Evolutionary conservation across 2,113 vertebrate species (phyloP), one percentile per base, ranked within the genome.

Genomic region (Lanius ludovicianus): DNA sequence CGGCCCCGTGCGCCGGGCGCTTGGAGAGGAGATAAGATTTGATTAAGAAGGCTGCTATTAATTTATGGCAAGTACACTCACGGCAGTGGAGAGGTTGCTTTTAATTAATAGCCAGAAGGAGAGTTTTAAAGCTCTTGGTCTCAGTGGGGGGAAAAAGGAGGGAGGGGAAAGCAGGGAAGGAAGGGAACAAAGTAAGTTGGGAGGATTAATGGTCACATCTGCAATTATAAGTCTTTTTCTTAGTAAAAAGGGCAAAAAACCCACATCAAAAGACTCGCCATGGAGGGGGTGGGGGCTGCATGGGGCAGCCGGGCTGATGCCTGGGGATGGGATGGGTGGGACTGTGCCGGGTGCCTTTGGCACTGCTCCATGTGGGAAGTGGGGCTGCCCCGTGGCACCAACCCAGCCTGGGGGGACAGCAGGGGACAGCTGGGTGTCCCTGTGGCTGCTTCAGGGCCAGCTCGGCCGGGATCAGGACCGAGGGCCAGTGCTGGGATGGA

Each of bases 31-130:
- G 98, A 98, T 97, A 97, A 97, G 98, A 98, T 98, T 98, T 98
- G 98, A 98, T 98, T 98, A 98, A 98, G 98, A 94, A 96, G 97
- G 93, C 97, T 11, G 89, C 98, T 98, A 97, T 98, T 98, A 98
- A 98, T 98, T 98, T 98, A 98, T 96, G 96, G 97, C 97, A 84
- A 97, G 98, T 97, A 95, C 84, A 82, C 97, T 90, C 90, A 56
- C 8, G 80, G 95, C 95, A 91, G 97, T 88, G 78, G 97, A 97
- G 97, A 97, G 97, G 95, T 96, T 94, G 97, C 96, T 98, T 97
- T 98, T 98, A 98, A 98, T 98, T 98, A 98, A 98, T 98, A 98
- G 98, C 98, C 98, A 97, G 97, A 73, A 98, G 98, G 98, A 98
- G 98, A 96, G 83, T 94, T 97, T 92, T 84, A 89, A 95, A 89